A percentile compares a stretch with the other conserved stretches of the same genome.
Conservation (phyloP, 2,888 invertebrate species). For the Amaurobius ferox region DNA sequence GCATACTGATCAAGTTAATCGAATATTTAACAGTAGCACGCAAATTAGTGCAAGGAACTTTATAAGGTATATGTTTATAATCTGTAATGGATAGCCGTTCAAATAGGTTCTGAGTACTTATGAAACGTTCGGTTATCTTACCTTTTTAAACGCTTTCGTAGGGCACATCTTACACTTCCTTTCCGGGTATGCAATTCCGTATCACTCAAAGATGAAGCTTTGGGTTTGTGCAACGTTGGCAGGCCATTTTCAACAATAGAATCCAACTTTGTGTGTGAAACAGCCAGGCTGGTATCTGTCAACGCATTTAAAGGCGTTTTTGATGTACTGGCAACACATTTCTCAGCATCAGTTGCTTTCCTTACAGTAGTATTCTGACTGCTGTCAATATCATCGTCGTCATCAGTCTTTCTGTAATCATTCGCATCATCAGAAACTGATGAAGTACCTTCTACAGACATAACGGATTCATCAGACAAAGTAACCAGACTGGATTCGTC, state of each 20-base stretch:
- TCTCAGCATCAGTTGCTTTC: conserved; percentile 7
- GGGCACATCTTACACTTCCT: conserved; percentile 38
- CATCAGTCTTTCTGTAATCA: conserved; percentile 48
- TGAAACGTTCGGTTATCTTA: too few relatives aligned
- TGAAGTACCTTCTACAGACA: conserved; percentile 52
- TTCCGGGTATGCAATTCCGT: conserved; percentile 50
- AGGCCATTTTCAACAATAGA: conserved; percentile 11
- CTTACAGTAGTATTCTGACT: conserved; percentile 39
- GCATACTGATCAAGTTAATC: too few relatives aligned
- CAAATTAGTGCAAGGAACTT: too few relatives aligned
- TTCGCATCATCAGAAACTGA: conserved; percentile 46
- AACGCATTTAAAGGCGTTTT: conserved; percentile 8
- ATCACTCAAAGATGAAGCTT: conserved; percentile 46
- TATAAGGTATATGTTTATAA: too few relatives aligned
- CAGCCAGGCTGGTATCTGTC: not conserved
- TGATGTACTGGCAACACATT: not conserved
- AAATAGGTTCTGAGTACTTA: too few relatives aligned
- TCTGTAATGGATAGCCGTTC: too few relatives aligned
- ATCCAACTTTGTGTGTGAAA: conserved; percentile 2
- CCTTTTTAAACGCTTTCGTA: conserved; percentile 50
- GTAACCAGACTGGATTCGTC: conserved; percentile 60
- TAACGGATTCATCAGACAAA: conserved; percentile 55
- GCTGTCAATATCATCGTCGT: conserved; percentile 49
- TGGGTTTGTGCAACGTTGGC: conserved; percentile 14
- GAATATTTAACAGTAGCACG: too few relatives aligned